These are phyloP conservation scores for Ammodytes dubius DNA, from an alignment of 2,113 vertebrate genomes.

Conservation along the genomic window DNA sequence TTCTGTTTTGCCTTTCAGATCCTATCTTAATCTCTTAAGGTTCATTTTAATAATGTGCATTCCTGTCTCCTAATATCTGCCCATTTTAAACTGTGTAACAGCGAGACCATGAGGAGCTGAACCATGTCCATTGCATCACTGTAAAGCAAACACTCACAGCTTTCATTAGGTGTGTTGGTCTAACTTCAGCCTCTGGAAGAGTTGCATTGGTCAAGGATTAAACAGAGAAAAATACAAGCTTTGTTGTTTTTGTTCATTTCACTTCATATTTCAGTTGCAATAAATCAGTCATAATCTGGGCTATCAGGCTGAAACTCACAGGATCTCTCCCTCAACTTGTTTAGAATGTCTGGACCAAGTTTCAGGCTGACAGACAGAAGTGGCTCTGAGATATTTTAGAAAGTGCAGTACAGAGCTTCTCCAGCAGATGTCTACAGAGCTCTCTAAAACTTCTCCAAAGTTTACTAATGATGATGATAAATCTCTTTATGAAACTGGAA, in stretches of 20 bases:
- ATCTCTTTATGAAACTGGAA: not conserved
- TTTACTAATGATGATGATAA: slow-evolving; percentile 1
- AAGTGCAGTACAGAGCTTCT: slow-evolving; percentile 23
- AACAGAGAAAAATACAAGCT: accelerated
- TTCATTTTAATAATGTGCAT: not conserved
- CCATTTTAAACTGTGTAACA: not conserved
- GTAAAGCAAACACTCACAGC: not conserved
- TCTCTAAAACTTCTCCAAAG: slow-evolving; percentile 11
- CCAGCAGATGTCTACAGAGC: slow-evolving; percentile 31
- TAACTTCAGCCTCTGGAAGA: accelerated
- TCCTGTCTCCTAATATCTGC: accelerated
- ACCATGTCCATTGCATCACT: accelerated
- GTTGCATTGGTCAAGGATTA: accelerated
- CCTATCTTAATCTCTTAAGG: slow-evolving; percentile 26
- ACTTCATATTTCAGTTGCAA: accelerated
- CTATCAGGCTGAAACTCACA: not conserved
- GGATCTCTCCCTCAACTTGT: not conserved
- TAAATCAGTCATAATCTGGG: accelerated
- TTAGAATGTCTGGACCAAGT: not conserved
- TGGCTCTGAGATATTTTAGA: slow-evolving; percentile 12
- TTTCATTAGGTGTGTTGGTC: not conserved
- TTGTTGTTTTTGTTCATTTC: accelerated
- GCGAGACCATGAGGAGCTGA: accelerated
- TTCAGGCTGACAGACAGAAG: not conserved
- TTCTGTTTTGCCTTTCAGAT: slow-evolving; percentile 6